phyloP scores from a whole-genome alignment of 2,113 vertebrate genomes.

The Tetrao urogallus region DNA sequence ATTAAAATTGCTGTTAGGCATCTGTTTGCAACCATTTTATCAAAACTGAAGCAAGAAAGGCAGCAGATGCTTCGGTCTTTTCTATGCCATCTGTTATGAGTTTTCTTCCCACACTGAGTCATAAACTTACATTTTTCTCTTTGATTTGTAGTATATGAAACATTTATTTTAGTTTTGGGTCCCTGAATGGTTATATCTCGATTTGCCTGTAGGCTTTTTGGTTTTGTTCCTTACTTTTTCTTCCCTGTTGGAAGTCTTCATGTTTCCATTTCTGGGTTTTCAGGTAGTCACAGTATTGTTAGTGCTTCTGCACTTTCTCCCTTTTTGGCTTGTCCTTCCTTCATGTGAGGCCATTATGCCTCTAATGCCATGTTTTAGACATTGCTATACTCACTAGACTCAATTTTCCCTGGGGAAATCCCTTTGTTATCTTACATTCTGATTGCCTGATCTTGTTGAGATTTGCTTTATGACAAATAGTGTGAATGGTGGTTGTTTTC shows the following conservation, averaged over 20 bases:
- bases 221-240: background rate
- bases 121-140: constrained; percentile 9
- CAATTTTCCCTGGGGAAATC: background rate
- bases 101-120: constrained; percentile 24
- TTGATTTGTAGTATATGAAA: background rate
- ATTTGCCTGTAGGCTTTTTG: background rate
- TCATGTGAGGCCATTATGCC: background rate
- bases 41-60: constrained; percentile 59
- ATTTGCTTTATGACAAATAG: background rate
- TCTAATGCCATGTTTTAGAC: background rate
- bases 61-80: constrained; percentile 37
- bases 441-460: background rate
- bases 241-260: background rate
- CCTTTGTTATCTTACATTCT: background rate
- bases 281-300: background rate
- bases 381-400: background rate
- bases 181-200: background rate
- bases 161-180: background rate
- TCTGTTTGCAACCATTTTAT: constrained; percentile 27
- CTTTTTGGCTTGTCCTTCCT: background rate
- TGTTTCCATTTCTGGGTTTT: background rate
- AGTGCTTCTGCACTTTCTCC: background rate
- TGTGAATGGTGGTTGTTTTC: background rate
- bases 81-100: constrained; percentile 15
- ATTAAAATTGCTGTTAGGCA: constrained; percentile 38